Evolutionary conservation across 2,113 vertebrate genomes (phyloP).

Genomic region (Ornithorhynchus anatinus): DNA sequence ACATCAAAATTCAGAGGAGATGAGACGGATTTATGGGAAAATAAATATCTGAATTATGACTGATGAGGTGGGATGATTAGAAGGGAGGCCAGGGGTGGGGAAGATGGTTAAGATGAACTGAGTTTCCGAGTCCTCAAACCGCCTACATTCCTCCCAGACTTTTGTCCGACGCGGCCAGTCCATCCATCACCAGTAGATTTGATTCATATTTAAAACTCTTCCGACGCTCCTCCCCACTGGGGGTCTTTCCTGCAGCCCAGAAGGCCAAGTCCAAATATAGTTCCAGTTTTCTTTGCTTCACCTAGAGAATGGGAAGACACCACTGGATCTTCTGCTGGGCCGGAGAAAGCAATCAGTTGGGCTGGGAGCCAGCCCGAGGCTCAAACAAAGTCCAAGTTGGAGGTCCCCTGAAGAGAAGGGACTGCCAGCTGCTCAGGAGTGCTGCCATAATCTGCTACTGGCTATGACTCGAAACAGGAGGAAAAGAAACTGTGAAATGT

Average conservation of each 20-base stretch:
- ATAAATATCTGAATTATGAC: slow-evolving; percentile 41
- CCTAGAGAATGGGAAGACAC: too few species aligned
- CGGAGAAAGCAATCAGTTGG: too few species aligned
- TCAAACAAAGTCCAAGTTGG: neutral
- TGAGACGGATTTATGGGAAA: slow-evolving; percentile 10
- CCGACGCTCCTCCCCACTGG: neutral
- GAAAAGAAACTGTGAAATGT: neutral
- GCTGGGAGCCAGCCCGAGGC: neutral
- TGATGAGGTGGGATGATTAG: slow-evolving; percentile 9
- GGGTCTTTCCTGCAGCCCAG: neutral
- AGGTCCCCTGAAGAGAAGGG: neutral
- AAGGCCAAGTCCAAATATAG: neutral
- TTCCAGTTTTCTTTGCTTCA: neutral
- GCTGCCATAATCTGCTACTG: neutral
- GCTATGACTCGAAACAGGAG: neutral
- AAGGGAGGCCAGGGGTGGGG: neutral
- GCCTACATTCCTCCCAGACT: neutral
- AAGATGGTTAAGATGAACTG: neutral
- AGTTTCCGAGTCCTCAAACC: neutral
- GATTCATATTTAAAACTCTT: neutral
- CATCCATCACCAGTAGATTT: fast-evolving
- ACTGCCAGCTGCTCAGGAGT: neutral
- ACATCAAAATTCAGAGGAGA: slow-evolving; percentile 26
- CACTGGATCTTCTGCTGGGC: too few species aligned
- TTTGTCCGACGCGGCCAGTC: neutral